Conservation (phyloP, 2,888 invertebrate species). For the Caenorhabditis zanzibari region DNA sequence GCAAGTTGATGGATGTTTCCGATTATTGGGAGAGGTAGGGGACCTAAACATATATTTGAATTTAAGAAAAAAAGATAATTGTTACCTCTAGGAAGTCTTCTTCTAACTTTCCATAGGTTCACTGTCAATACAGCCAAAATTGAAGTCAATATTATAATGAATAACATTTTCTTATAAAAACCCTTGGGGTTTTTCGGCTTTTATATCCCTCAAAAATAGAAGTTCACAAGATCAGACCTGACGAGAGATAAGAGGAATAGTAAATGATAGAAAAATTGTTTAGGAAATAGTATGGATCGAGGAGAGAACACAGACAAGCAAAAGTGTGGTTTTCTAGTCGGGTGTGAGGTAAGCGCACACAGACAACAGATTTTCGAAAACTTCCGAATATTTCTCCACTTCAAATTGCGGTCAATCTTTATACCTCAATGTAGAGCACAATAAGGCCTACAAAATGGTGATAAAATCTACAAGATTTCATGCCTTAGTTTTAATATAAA, state of each 20-base stretch:
- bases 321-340: neutral
- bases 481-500: too few relatives aligned
- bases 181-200: neutral
- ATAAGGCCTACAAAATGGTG: too few relatives aligned
- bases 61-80: too few relatives aligned
- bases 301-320: neutral
- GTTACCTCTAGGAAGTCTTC: slow-evolving; percentile 29
- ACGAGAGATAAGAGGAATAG: neutral
- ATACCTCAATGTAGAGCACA: too few relatives aligned
- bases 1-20: slow-evolving; percentile 50
- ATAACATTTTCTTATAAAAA: neutral
- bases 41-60: neutral
- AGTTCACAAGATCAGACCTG: neutral
- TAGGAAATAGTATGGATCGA: neutral
- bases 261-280: neutral
- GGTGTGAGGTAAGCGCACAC: neutral
- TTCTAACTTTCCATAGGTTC: neutral
- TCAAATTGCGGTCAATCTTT: too few relatives aligned
- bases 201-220: neutral
- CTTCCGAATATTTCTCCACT: too few relatives aligned
- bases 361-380: too few relatives aligned
- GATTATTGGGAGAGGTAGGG: slow-evolving; percentile 33
- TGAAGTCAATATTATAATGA: neutral
- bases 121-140: neutral
- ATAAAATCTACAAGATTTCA: too few relatives aligned